Evolutionary conservation across 1,140 invertebrate genomes (phyloP).

Genomic region (Apis dorsata): DNA sequence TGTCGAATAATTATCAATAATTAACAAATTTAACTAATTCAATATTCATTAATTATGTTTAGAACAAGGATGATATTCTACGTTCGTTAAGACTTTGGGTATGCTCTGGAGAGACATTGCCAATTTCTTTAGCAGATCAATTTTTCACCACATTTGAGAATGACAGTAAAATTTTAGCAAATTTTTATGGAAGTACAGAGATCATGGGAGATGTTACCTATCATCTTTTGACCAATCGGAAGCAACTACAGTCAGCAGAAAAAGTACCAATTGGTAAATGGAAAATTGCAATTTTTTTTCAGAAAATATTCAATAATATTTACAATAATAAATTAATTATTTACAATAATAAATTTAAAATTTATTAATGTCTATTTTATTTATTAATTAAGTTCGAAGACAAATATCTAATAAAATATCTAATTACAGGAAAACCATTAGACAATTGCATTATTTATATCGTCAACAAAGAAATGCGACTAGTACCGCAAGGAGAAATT

Average conservation of each 20-base stretch:
- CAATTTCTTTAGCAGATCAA: constrained; percentile 83
- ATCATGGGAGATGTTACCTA: constrained; percentile 91
- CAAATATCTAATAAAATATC: background rate
- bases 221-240: constrained; percentile 78
- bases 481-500: constrained; percentile 85
- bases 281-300: background rate
- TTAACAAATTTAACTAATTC: background rate
- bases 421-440: constrained; percentile 83
- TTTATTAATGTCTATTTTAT: background rate
- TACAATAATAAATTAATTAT: too few relatives aligned
- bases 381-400: background rate
- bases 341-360: too few relatives aligned
- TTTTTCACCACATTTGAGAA: constrained; percentile 86
- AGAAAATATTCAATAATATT: too few relatives aligned
- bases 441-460: constrained; percentile 91
- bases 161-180: constrained; percentile 84
- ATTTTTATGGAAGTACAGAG: constrained; percentile 95
- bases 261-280: constrained; percentile 90
- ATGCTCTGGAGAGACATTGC: constrained; percentile 90
- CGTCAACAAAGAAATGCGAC: constrained; percentile 85
- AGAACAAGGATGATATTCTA: constrained; percentile 76
- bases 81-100: constrained; percentile 87
- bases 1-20: too few relatives aligned
- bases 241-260: constrained; percentile 83
- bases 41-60: constrained; percentile 9